Base-by-base conservation (phyloP, 2,797 vertebrate species). In the Cynopterus sphinx region DNA sequence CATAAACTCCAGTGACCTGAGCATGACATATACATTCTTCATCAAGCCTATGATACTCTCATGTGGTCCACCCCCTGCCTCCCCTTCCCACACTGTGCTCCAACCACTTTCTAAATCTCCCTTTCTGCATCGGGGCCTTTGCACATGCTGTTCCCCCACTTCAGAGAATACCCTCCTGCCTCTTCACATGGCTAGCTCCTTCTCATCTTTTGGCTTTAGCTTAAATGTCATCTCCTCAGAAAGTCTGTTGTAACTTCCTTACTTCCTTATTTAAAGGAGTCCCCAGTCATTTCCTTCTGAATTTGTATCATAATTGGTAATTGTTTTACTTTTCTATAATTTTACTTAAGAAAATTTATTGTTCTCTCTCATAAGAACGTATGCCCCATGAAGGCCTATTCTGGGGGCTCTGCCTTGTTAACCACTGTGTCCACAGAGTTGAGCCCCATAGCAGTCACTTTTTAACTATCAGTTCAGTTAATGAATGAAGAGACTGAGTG, bases 301-400 rank as follows among this genome's bases (percentile, higher is more conserved):
- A 55, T 93, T 96, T 91, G 90, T 33, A 82, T 71, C 59, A 83
- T n/a, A 90, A 46, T 46, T 74, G 91, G 19, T 61, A 53, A 90
- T 90, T 74, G 41, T 78, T 90, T 95, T 77, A 43, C 39, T 87
- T 90, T 90, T 74, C 57, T 63, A 36, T 67, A 87, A 77, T 41
- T 84, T 87, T 84, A 77, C 11, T n/a, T 28, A 87, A 67, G 28
- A 36, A 43, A 85, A 90, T 46, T 11, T 55, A 70, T 9, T 36
- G 49, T 5, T 31, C 36, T 92, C 22, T 89, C 51, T 87, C 68
- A 19, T 49, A 26, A 85, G 74, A 79, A 68, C 22, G n/a, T 33
- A 92, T 81, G 59, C 4, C n/a, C 24, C 28, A 4, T 2, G 11
- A 75, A 90, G 53, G 24, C 67, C 41, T 65, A 6, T 26, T 85